Base-by-base conservation (phyloP, 1,140 invertebrate species). In the Nasonia vitripennis region DNA sequence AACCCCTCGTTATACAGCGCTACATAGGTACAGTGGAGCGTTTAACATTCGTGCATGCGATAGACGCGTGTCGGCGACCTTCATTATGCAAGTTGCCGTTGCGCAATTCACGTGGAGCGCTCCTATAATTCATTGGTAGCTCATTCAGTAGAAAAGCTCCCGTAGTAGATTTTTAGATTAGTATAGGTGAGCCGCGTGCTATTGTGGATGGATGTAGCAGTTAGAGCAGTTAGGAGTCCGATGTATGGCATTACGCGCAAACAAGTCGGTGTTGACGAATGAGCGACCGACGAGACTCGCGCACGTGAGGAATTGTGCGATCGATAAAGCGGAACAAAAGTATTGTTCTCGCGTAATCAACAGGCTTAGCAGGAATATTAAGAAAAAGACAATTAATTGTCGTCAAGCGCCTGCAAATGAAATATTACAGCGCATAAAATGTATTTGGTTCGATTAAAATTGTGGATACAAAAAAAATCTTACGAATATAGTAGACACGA, bases 401-500 rank as follows among this genome's bases (percentile, higher is more conserved):
- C 27, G 5, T 45, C 9, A 45, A n/a, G 74, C 37, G 37, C 20
- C 41, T 75, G 74, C 37, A 75, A 75, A 41, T 41, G 45, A 6
- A 34, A 14, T 41, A 6, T 75, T 75, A 41, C 74, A 41, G 37
- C 20, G 74, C 31, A 62, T 20, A 55, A 75, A 82, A 75, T 83
- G 45, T 86, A 75, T 87, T 85, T 84, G 67, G 55, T 75, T 86
- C 68, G 74, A 86, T 82, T 74, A 55, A 78, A 62, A 62, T 31
- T 86, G 80, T 77, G 82, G 37, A 80, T 71, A 83, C 20, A 86
- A 67, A 73, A 67, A 73, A 81, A 62, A 73, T n/a, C 73, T 83
- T 62, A 62, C 20, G 20, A 62, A n/a, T n/a, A n/a, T 62, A 62
- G 55, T 62, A 62, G 55, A 62, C 55, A 62, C 4, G 55, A 62